phyloP scores from a whole-genome alignment of 2,797 vertebrate species.

The Melanogrammus aeglefinus region DNA sequence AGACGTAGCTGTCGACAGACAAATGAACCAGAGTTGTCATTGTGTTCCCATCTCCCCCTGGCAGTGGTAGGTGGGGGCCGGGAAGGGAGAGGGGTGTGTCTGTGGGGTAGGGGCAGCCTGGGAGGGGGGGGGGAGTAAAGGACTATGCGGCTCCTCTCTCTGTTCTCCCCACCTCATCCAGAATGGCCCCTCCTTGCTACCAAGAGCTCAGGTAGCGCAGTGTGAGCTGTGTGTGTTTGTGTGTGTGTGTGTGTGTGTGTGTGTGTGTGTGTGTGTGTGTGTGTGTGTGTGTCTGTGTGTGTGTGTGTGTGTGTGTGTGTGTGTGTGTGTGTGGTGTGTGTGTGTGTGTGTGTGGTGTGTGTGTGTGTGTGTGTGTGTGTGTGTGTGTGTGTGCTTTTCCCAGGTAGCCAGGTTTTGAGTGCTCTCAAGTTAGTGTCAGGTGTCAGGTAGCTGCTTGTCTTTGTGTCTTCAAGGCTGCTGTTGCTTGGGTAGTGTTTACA shows the following conservation, averaged over 20 bases:
- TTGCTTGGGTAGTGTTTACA: slow-evolving; percentile 73
- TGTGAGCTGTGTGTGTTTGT: slow-evolving; percentile 25
- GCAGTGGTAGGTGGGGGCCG: neutral
- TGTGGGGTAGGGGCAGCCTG: slow-evolving; percentile 18
- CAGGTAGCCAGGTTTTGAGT: slow-evolving; percentile 62
- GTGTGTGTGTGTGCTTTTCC: slow-evolving; percentile 33
- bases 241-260: slow-evolving; percentile 2
- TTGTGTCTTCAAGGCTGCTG: slow-evolving; percentile 76
- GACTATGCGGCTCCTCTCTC: slow-evolving; percentile 51
- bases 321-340: slow-evolving; percentile 5
- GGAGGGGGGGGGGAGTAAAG: neutral
- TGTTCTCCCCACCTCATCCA: slow-evolving; percentile 42
- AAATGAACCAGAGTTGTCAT: neutral
- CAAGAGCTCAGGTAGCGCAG: slow-evolving; percentile 64
- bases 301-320: slow-evolving; percentile 5
- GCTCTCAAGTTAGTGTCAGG: slow-evolving; percentile 76
- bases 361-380: slow-evolving; percentile 28
- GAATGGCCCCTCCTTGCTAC: slow-evolving; percentile 56
- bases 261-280: slow-evolving; percentile 16
- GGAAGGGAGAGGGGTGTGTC: slow-evolving; percentile 6
- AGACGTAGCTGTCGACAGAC: neutral
- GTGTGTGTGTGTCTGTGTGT: slow-evolving; percentile 9
- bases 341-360: neutral
- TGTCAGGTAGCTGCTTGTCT: slow-evolving; percentile 75
- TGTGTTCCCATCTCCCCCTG: neutral